Evolutionary conservation across 1,140 invertebrate species (phyloP).

Genomic region (Drosophila watanabei): DNA sequence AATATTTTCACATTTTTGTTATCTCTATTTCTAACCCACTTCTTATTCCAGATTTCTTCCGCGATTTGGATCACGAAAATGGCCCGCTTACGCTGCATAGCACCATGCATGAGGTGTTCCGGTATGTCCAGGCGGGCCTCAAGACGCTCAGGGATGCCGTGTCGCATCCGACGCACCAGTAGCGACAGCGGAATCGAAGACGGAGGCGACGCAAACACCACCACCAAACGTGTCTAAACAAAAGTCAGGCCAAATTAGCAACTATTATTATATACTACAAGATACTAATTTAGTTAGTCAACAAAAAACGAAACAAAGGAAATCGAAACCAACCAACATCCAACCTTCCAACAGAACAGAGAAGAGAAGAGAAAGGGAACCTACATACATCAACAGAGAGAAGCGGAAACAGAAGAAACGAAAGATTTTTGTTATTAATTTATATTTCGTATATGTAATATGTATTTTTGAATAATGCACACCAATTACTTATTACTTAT

Average conservation of each 20-base stretch:
- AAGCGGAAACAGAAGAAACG: constrained; percentile 45
- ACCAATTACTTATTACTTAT: constrained; percentile 69
- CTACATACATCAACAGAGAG: constrained; percentile 17
- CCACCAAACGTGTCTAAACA: constrained; percentile 79
- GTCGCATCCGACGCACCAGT: constrained; percentile 67
- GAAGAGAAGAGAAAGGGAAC: constrained; percentile 26
- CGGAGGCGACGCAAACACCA: constrained; percentile 36
- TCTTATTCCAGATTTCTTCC: constrained; percentile 90
- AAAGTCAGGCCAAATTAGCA: constrained; percentile 83
- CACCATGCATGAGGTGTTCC: constrained; percentile 90
- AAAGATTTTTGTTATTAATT: constrained; percentile 75
- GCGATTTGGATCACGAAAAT: constrained; percentile 90
- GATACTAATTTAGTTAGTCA: constrained; percentile 62
- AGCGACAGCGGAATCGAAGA: constrained; percentile 41
- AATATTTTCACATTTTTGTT: background rate
- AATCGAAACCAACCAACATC: constrained; percentile 38
- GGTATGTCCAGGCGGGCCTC: constrained; percentile 91
- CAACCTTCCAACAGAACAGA: constrained; percentile 71
- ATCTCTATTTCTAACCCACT: background rate
- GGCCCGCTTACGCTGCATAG: constrained; percentile 92
- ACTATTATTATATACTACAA: constrained; percentile 72
- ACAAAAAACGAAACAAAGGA: constrained; percentile 22
- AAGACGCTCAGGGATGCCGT: constrained; percentile 85
- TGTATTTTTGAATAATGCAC: constrained; percentile 67
- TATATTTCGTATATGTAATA: constrained; percentile 55